These are phyloP conservation scores for Halichoerus grypus DNA, from an alignment of 2,113 vertebrate genomes.

Conservation along the genomic window DNA sequence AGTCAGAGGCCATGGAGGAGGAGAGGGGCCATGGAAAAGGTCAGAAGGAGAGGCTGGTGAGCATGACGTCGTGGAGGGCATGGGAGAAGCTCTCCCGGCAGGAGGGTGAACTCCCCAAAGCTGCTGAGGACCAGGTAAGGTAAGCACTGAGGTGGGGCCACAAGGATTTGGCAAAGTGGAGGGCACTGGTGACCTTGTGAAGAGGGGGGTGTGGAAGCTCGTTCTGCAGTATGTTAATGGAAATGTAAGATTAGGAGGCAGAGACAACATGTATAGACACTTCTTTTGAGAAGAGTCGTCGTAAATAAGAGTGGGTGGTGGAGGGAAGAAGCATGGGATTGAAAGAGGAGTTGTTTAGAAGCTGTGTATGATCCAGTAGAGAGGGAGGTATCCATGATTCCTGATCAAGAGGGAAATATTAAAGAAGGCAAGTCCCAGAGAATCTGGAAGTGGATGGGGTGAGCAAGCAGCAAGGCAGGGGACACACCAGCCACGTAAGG, in stretches of 20 bases:
- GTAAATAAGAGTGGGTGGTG: background rate
- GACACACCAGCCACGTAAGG: background rate
- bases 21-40: background rate
- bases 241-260: background rate
- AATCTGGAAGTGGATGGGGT: background rate
- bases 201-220: background rate
- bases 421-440: background rate
- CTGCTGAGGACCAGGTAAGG: background rate
- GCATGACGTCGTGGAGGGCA: background rate
- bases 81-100: background rate
- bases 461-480: background rate
- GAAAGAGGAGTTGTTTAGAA: background rate
- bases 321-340: background rate
- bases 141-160: background rate
- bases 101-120: background rate
- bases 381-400: background rate
- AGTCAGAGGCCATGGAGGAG: background rate
- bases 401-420: background rate
- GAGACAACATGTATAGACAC: background rate
- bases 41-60: background rate
- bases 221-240: background rate
- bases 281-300: background rate
- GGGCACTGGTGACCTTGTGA: background rate
- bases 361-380: background rate
- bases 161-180: background rate